Evolutionary conservation across 1,140 invertebrate species (phyloP), one percentile per base, ranked within the genome.

Genomic region (Drosophila mojavensis): DNA sequence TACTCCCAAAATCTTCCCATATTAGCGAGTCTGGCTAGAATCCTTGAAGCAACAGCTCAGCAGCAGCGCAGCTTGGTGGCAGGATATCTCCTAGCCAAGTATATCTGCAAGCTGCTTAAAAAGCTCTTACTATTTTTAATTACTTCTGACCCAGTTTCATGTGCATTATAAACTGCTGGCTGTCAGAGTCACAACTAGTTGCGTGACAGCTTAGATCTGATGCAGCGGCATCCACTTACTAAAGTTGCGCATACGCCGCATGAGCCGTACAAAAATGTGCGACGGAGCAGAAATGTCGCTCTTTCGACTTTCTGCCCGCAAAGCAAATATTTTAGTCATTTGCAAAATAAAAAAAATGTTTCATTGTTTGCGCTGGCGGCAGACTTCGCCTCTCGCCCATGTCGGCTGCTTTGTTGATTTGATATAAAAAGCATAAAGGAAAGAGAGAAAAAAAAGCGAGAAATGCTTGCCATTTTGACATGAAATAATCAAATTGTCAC

Each of bases 401-500:
- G 48, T 55, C 53, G 61, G 61, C 56, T 68, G 79, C 61, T 64
- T 62, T 85, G 78, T 85, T 81, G 75, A 73, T 72, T 74, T 84
- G 69, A 85, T 86, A 79, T 81, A 86, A 85, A 79, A 88, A 81
- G 74, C 75, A 85, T 88, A 88, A 86, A 86, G 75, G 60, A 50
- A 51, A 24, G 20, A 55, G 65, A 69, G 15, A 45, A 39, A 3
- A 39, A 39, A 36, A 36, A 10, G 7, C 33, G 33, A 39, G 36
- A 47, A 68, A 73, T 71, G 64, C 70, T 68, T 86, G 69, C 43
- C 73, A 78, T 85, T 86, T 82, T 82, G 76, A 86, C 79, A 74
- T 79, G 66, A 79, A 86, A 86, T 86, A 88, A 86, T 88, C 82
- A 88, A 86, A 86, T 83, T 83, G 82, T 79, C 68, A 77, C 75